phyloP scores from a whole-genome alignment of 1,140 invertebrate species.

The Drosophila prosaltans region DNA sequence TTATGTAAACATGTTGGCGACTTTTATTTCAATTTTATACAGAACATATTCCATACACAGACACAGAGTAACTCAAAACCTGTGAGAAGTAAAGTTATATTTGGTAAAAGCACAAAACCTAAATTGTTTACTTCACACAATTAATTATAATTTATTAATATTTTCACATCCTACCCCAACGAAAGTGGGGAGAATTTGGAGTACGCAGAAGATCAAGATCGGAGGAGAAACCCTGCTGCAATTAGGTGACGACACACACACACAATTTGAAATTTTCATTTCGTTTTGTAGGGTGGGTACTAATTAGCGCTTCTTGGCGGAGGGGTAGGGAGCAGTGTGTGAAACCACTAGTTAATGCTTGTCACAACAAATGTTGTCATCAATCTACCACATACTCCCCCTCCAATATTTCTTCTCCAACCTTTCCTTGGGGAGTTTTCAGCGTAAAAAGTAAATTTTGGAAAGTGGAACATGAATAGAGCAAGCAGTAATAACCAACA shows the following conservation, averaged over 20 bases:
- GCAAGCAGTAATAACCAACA: not conserved
- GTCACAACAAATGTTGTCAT: constrained; percentile 79
- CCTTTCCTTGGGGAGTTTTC: constrained; percentile 23
- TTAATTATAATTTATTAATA: constrained; percentile 76
- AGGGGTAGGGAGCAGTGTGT: constrained; percentile 39
- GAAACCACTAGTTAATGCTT: constrained; percentile 77
- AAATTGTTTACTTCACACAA: constrained; percentile 63
- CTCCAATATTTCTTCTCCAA: not conserved
- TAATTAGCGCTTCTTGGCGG: constrained; percentile 48
- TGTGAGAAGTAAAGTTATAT: constrained; percentile 73
- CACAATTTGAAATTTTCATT: constrained; percentile 49
- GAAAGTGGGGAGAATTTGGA: not conserved
- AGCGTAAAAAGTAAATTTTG: constrained; percentile 1
- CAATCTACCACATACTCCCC: constrained; percentile 42
- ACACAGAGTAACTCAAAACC: constrained; percentile 63
- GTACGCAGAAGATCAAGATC: not conserved
- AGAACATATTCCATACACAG: constrained; percentile 10
- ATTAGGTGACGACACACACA: constrained; percentile 57
- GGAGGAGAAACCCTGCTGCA: constrained; percentile 23
- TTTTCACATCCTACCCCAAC: constrained; percentile 26
- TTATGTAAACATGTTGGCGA: constrained; percentile 82
- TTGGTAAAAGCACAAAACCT: constrained; percentile 33
- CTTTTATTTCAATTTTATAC: constrained; percentile 27
- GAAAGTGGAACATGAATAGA: not conserved
- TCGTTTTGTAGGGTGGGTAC: constrained; percentile 30